A percentile compares a stretch with the other conserved stretches of the same genome.
Conservation (phyloP, 2,113 vertebrate species). For the Chrysochloris asiatica region DNA sequence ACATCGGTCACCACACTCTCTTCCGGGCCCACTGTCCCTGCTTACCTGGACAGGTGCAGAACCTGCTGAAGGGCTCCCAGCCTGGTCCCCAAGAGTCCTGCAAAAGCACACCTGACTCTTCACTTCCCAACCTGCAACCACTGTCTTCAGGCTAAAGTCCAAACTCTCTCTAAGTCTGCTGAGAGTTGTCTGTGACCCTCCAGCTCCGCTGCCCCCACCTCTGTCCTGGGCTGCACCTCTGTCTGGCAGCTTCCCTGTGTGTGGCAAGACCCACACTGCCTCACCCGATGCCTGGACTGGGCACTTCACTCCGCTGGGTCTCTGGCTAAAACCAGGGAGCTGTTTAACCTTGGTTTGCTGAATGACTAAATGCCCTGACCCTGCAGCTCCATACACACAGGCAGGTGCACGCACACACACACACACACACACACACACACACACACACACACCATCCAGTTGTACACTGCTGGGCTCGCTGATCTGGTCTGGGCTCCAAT, state of each 20-base stretch:
- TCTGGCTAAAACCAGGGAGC: background rate
- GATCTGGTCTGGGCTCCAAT: background rate
- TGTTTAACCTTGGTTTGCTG: background rate
- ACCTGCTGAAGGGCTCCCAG: background rate
- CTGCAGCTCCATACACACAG: too few relatives aligned
- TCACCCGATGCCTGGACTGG: background rate
- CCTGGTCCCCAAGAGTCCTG: background rate
- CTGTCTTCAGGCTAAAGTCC: conserved; percentile 36
- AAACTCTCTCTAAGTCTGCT: background rate
- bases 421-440: too few relatives aligned
- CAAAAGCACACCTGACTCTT: accelerated
- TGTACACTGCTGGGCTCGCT: too few relatives aligned
- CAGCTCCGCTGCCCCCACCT: accelerated
- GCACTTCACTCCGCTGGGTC: too few relatives aligned
- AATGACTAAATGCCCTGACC: background rate
- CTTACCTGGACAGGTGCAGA: background rate
- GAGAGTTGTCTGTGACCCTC: background rate
- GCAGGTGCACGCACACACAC: too few relatives aligned
- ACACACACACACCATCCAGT: too few relatives aligned
- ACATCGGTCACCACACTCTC: background rate
- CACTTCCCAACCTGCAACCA: background rate
- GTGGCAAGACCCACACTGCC: background rate
- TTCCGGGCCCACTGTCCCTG: background rate
- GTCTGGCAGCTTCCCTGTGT: background rate
- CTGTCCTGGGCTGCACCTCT: too few relatives aligned